Percentiles rank a stretch among this genome's conserved stretches.
phyloP scores from a whole-genome alignment of 2,888 invertebrate genomes.

The Drosophila buzzatii region DNA sequence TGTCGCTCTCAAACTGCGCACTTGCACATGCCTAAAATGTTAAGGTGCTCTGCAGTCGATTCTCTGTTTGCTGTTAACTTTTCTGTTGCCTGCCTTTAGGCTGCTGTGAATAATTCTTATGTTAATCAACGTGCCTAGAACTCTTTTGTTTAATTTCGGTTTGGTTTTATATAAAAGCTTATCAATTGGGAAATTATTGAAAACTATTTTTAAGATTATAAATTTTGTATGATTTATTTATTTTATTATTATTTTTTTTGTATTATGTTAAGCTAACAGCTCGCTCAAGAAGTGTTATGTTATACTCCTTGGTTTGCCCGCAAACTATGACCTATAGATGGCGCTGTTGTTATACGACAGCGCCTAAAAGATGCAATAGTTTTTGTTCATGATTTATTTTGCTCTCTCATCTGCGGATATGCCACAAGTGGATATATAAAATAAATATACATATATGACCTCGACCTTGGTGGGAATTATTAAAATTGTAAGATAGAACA shows the following conservation, averaged over 20 bases:
- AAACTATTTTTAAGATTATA: too few species aligned
- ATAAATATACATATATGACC: too few species aligned
- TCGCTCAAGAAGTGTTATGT: neutral
- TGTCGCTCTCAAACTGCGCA: conserved; percentile 83
- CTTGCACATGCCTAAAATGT: conserved; percentile 31
- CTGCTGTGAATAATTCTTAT: neutral
- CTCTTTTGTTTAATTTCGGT: too few species aligned
- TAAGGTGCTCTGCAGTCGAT: conserved; percentile 6
- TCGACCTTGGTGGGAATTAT: too few species aligned
- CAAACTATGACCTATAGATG: conserved; percentile 13
- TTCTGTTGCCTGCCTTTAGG: conserved; percentile 26
- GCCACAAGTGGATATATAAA: too few species aligned
- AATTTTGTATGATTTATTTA: too few species aligned
- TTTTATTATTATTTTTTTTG: neutral
- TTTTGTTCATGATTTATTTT: neutral
- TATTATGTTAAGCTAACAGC: neutral
- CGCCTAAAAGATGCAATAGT: neutral
- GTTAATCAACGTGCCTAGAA: neutral
- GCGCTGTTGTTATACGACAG: neutral
- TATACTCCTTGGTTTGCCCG: too few species aligned
- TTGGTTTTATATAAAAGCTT: too few species aligned
- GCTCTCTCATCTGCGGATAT: neutral
- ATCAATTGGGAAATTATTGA: neutral
- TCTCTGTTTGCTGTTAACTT: conserved; percentile 30
- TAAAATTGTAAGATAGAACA: too few species aligned